A percentile compares a stretch with the other conserved stretches of the same genome.
Evolutionary conservation across 2,797 vertebrate species (phyloP).

Genomic region (Falco berigora): DNA sequence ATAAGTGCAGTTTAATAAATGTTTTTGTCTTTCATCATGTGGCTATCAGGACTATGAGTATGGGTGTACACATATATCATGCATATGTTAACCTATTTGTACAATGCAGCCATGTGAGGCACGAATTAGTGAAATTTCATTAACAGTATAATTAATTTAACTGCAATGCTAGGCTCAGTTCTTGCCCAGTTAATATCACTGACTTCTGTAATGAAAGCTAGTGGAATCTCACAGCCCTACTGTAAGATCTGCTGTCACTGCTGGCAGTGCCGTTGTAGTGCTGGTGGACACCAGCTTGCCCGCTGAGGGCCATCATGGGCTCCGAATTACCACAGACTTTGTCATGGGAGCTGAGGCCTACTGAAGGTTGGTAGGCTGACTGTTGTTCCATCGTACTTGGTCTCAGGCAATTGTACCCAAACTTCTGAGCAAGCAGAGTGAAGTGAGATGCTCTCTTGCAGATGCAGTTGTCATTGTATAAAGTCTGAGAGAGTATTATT

Average conservation of each 20-base stretch:
- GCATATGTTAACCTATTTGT: neutral
- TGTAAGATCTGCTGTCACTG: neutral
- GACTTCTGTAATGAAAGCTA: neutral
- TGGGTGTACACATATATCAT: neutral
- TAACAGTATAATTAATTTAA: neutral
- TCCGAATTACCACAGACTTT: neutral
- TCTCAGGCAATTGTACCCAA: neutral
- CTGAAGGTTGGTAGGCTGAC: neutral
- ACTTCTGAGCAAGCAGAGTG: neutral
- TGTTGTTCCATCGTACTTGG: neutral
- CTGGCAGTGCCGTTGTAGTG: neutral
- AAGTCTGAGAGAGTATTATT: neutral
- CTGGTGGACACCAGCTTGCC: neutral
- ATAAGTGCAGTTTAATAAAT: neutral
- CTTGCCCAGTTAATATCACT: neutral
- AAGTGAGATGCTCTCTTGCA: neutral
- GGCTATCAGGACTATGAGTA: neutral
- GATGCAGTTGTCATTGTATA: neutral
- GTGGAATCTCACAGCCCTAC: neutral
- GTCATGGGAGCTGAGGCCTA: neutral
- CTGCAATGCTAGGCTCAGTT: neutral
- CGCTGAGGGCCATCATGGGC: neutral
- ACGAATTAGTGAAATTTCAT: neutral
- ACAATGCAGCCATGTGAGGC: rapidly evolving
- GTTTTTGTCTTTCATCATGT: neutral